phyloP scores from a whole-genome alignment of 2,113 vertebrate genomes.

The Corvus hawaiiensis region DNA sequence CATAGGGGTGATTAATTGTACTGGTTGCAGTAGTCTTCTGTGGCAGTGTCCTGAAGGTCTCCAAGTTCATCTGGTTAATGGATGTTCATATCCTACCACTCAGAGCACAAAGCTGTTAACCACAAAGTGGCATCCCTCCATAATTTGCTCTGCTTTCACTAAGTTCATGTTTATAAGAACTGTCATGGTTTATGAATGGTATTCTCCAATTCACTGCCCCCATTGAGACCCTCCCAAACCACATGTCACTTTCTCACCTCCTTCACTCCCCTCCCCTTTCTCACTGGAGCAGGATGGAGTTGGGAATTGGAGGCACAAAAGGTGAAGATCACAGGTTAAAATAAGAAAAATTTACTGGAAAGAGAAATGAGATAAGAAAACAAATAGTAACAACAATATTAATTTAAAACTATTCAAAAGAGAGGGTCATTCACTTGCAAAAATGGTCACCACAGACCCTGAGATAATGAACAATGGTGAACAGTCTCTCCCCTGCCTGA shows the following conservation, averaged over 20 bases:
- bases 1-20: not conserved
- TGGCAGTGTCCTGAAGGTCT: not conserved
- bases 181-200: rapidly evolving
- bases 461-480: not conserved
- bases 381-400: not conserved
- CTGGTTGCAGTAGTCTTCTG: not conserved
- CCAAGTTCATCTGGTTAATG: not conserved
- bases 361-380: not conserved
- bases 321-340: not conserved
- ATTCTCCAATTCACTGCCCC: not conserved
- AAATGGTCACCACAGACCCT: not conserved
- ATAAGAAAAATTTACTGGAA: not conserved
- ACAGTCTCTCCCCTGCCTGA: not conserved
- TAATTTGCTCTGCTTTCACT: not conserved
- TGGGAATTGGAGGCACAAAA: not conserved
- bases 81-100: not conserved
- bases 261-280: not conserved
- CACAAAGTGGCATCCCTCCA: not conserved
- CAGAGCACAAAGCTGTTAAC: not conserved
- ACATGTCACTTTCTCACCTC: rapidly evolving
- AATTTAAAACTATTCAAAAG: not conserved
- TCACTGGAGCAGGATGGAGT: not conserved
- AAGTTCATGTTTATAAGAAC: not conserved
- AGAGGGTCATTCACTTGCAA: not conserved
- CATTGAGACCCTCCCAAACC: not conserved